Base-by-base conservation (phyloP, 2,797 vertebrate genomes). In the Sebastes melanostomus region DNA sequence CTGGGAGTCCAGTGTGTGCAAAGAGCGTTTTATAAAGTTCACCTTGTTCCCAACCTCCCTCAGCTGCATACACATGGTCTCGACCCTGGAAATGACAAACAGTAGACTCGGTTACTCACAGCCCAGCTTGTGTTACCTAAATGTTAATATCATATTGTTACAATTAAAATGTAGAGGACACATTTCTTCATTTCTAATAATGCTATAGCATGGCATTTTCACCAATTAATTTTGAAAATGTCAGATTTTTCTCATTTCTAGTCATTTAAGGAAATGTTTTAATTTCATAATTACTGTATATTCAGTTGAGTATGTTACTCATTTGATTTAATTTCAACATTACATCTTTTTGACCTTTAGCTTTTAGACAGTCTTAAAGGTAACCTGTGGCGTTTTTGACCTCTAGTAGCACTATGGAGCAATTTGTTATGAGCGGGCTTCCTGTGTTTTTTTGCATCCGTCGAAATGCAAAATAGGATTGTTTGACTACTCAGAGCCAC, bases 41-140 rank as follows among this genome's bases (percentile, higher is more conserved):
- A 99, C 98, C 73, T 96, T 97, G 96, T 99, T 98, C 65, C 98
- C 97, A 38, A 99, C 98, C 92, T 99, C 98, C 93, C 96, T 98
- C 91, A 99, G 96, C 92, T 99, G 98, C 93, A 99, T 95, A 90
- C 96, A 98, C 98, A 99, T 99, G 73, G 97, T 96, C 70, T 99
- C 98, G 86, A 99, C 98, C 92, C 98, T 99, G 76, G 29, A 83
- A 81, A 77, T 29, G 42, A 85, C 38, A 87, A 77, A 88, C 3
- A 65, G 38, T 1, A 73, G n/a, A 13, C 58, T 78, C 22, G 8
- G 67, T 81, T 83, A 85, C 16, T 27, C 22, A 61, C 34, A 59
- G 52, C 20, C 22, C 55, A 62, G 70, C 29, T 76, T 14, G 16
- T 61, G 32, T 60, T 54, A 29, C 5, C 20, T 25, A 20, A 24